phyloP scores from a whole-genome alignment of 1,140 invertebrate genomes.

The Calephelis virginiensis region DNA sequence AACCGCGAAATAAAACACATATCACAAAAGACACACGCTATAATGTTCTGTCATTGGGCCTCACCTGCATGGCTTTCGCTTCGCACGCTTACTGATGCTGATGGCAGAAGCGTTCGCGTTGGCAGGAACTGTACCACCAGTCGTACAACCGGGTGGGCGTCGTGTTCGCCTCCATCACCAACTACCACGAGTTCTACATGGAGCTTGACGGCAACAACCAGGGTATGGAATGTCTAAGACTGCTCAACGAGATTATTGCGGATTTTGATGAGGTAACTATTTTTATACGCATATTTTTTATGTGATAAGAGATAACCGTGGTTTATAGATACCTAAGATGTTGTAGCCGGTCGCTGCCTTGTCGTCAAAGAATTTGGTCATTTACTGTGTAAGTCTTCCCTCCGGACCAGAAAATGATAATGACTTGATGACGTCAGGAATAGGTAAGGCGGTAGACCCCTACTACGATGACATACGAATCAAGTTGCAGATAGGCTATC shows the following conservation, averaged over 20 bases:
- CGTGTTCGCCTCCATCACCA: conserved; percentile 95
- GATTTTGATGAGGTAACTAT: conserved; percentile 93
- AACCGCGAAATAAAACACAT: conserved; percentile 9
- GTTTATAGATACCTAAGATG: too few relatives aligned
- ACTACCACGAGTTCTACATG: conserved; percentile 97
- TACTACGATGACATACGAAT: too few relatives aligned
- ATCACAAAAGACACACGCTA: conserved; percentile 9
- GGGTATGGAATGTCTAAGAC: conserved; percentile 91
- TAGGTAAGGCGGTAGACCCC: too few relatives aligned
- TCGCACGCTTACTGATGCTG: conserved; percentile 39
- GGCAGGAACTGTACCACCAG: conserved; percentile 95
- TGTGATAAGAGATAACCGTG: too few relatives aligned
- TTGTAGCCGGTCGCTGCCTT: too few relatives aligned
- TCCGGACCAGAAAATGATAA: too few relatives aligned
- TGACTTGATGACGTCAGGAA: too few relatives aligned
- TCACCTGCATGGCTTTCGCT: conserved; percentile 44
- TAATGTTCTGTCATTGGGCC: conserved; percentile 36
- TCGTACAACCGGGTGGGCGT: conserved; percentile 95
- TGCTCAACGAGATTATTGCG: conserved; percentile 88
- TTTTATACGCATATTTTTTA: too few relatives aligned
- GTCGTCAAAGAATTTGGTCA: too few relatives aligned
- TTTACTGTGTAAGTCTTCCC: too few relatives aligned
- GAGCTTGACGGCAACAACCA: conserved; percentile 96
- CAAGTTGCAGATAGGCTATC: too few relatives aligned
- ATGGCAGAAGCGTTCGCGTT: conserved; percentile 39